Conservation (phyloP, 2,888 invertebrate genomes). For the Podabrus alpinus region DNA sequence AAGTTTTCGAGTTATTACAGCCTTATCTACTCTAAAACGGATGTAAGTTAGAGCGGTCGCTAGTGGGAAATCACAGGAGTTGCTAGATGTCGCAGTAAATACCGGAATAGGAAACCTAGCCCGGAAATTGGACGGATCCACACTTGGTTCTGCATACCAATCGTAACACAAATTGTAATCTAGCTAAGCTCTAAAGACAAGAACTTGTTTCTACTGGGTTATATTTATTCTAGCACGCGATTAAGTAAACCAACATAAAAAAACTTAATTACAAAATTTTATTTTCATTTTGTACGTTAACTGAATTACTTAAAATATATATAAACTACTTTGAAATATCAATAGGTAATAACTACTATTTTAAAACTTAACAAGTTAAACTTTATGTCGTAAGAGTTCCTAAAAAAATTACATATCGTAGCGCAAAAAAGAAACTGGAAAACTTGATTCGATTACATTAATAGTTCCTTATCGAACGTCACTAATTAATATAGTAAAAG, state of each 20-base stretch:
- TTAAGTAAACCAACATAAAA: neutral
- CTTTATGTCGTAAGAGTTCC: too few species aligned
- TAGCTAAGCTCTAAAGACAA: neutral
- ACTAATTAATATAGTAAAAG: too few species aligned
- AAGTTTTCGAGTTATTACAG: conserved; percentile 39
- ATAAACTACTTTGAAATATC: too few species aligned
- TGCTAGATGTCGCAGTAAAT: conserved; percentile 49
- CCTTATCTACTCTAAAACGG: conserved; percentile 36
- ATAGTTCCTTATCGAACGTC: too few species aligned
- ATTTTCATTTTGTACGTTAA: neutral
- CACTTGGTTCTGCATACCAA: conserved; percentile 45
- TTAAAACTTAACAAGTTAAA: too few species aligned
- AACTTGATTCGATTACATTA: too few species aligned
- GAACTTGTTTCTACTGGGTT: neutral
- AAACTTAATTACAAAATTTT: neutral
- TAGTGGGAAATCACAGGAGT: conserved; percentile 38
- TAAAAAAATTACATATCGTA: too few species aligned
- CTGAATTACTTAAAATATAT: neutral
- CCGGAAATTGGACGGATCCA: conserved; percentile 52
- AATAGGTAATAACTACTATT: too few species aligned
- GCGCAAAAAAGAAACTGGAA: too few species aligned
- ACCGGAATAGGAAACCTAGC: conserved; percentile 51
- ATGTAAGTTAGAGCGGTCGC: conserved; percentile 36
- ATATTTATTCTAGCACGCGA: neutral
- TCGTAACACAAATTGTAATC: conserved; percentile 23